Evolutionary conservation across 2,113 vertebrate genomes (phyloP).

Genomic region (Callocephalon fimbriatum): DNA sequence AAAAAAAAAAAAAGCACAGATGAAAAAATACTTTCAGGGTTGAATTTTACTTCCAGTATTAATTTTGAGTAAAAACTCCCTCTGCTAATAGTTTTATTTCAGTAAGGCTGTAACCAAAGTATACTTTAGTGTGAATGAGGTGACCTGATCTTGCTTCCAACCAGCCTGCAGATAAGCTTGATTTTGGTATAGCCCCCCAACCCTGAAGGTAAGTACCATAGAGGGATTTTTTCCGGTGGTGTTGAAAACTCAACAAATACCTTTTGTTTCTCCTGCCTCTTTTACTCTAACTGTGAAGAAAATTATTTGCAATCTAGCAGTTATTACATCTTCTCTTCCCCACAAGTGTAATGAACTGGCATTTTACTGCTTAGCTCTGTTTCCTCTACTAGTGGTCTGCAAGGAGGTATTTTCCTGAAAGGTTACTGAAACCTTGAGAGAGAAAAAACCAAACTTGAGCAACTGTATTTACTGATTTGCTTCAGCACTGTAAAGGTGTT

Average conservation of each 20-base stretch:
- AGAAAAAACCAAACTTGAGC: neutral
- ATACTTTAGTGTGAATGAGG: neutral
- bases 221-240: neutral
- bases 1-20: no score
- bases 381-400: constrained; percentile 27
- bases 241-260: neutral
- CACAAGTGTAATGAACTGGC: neutral
- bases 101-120: neutral
- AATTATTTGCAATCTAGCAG: neutral
- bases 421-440: constrained; percentile 17
- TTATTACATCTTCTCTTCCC: neutral
- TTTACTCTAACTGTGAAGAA: neutral
- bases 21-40: neutral
- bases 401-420: constrained; percentile 29
- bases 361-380: constrained; percentile 47
- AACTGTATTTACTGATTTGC: constrained; percentile 12
- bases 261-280: neutral
- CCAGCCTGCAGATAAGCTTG: neutral
- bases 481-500: neutral
- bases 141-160: neutral
- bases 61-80: neutral
- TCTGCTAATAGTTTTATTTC: neutral
- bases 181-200: neutral
- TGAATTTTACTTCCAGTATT: neutral
- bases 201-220: neutral